Evolutionary conservation across 2,113 vertebrate species (phyloP), one percentile per base, ranked within the genome.

Genomic region (Elephantulus edwardii): DNA sequence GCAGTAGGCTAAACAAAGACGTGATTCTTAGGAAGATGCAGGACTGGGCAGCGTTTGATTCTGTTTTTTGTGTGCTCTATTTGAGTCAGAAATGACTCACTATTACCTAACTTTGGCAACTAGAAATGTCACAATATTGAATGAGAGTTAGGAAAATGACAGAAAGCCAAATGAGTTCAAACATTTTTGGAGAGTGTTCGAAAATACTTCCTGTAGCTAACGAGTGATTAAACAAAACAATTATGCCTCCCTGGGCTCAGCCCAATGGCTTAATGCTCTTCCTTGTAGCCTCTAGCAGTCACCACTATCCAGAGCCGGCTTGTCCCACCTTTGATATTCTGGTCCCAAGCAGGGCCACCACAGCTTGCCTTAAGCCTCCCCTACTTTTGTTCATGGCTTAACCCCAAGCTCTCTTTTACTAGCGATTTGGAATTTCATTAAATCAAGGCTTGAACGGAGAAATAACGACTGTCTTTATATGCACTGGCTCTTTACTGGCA

Each of bases 391-490:
- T 95, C 77, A 20, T 68, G 64, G 70, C 79, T 82, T 56, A 4
- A 7, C 48, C 85, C n/a, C 19, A 66, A 40, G 54, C 30, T 71
- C 80, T 28, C 84, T 95, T 96, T 85, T 89, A 87, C 68, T 54
- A 66, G 82, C 66, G n/a, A 35, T 70, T 82, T 96, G 84, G 86
- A 94, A 86, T 96, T 97, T 96, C 96, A 95, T 93, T 96, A 96
- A 94, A 48, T 90, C 50, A 74, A 72, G 92, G 86, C 77, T 96
- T 87, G 80, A 84, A 93, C 75, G 95, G 84, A 91, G 83, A 95
- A 96, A 91, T 91, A 94, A 89, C 40, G 92, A 85, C 87, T 91
- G 83, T 77, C 92, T 97, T 97, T 96, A 77, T 95, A 90, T 62
- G 7, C 17, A 87, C 86, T 95, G 91, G 94, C 92, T 93, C 91